Base-by-base conservation (phyloP, 2,888 invertebrate genomes). In the Leptothorax acervorum region DNA sequence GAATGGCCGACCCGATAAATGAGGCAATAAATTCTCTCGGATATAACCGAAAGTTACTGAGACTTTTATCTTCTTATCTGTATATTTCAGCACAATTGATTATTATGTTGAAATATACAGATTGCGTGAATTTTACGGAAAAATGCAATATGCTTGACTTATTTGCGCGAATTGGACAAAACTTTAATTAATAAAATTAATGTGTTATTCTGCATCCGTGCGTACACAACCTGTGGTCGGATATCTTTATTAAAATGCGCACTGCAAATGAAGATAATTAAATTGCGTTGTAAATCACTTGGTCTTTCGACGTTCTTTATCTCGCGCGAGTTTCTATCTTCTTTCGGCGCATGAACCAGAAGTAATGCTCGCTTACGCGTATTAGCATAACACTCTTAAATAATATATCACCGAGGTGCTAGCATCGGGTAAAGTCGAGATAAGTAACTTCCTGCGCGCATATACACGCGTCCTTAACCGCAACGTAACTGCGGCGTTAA, bases 371-470 rank as follows among this genome's bases (percentile, higher is more conserved):
- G 87, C 86, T 87, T 86, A 86, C 86, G 57, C 70, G 78, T 91
- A 92, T 92, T 92, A 92, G 92, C 92, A 92, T 92, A 93, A 91
- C 88, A 90, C 89, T 92, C 91, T 91, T 91, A 92, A 93, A 92
- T 93, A 92, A 93, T 92, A 92, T 93, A 92, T 93, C 92, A 93
- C 92, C 86, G 85, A 85, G 87, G 87, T 87, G 91, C 84, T 87
- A 85, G 87, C 90, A 92, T 91, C 89, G 90, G 89, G 89, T 84
- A 85, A 75, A 88, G 87, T 83, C 81, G 88, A 90, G 92, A 93
- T 91, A 93, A 93, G 92, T 92, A 90, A 92, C 92, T 93, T 92
- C 92, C 92, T 91, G 92, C 86, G 90, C 65, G 83, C 81, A 45
- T 84, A 45, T 84, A 88, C 85, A 84, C 89, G 85, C 79, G 85